phyloP scores from a whole-genome alignment of 2,888 invertebrate genomes.

The Microplitis deprimator region DNA sequence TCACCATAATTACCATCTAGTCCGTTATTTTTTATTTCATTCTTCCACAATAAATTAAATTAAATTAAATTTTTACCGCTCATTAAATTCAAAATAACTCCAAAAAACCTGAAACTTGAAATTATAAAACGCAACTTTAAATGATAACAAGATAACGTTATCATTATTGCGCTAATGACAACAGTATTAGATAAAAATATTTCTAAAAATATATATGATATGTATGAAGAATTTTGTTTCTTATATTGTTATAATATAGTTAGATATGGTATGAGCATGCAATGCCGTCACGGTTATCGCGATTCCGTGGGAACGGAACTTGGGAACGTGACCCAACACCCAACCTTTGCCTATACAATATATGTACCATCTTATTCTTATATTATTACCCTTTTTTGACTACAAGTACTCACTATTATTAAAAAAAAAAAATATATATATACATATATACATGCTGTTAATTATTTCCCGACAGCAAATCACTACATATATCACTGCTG shows the following conservation, averaged over 20 bases:
- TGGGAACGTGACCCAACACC: slow-evolving; percentile 52
- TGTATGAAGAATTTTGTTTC: not conserved
- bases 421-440: slow-evolving; percentile 8
- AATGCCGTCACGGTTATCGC: slow-evolving; percentile 53
- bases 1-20: not conserved
- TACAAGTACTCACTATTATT: not conserved
- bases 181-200: not conserved
- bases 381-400: not conserved
- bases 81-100: too few species aligned
- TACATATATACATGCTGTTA: not conserved
- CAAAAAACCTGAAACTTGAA: not conserved
- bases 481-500: too few species aligned
- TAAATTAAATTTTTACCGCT: not conserved
- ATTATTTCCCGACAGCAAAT: too few species aligned
- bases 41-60: not conserved
- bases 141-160: not conserved
- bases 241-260: slow-evolving; percentile 19
- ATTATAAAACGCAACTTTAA: not conserved
- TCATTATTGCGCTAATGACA: not conserved
- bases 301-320: slow-evolving; percentile 53
- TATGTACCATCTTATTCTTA: slow-evolving; percentile 4
- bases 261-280: slow-evolving; percentile 39
- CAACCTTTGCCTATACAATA: slow-evolving; percentile 37
- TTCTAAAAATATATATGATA: not conserved
- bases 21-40: not conserved